Evolutionary conservation across 2,113 vertebrate species (phyloP).

Genomic region (Perca schrenkii): DNA sequence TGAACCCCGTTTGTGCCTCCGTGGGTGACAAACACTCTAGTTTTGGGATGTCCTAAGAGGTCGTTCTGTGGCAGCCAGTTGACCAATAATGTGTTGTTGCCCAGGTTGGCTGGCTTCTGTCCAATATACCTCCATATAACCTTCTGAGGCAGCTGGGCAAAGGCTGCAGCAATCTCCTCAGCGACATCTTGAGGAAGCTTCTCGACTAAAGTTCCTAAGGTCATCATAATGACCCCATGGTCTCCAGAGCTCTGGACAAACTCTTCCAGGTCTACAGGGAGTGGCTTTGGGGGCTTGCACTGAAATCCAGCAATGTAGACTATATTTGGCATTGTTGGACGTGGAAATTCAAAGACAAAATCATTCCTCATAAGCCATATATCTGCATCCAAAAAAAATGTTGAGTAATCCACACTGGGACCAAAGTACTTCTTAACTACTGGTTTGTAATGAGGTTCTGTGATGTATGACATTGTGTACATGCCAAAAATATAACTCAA

Average conservation of each 20-base stretch:
- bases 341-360: slow-evolving; percentile 81
- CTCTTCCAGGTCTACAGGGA: slow-evolving; percentile 64
- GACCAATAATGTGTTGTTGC: slow-evolving; percentile 80
- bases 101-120: slow-evolving; percentile 70
- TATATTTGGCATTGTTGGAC: slow-evolving; percentile 76
- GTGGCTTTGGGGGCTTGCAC: slow-evolving; percentile 63
- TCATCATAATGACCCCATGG: slow-evolving; percentile 80
- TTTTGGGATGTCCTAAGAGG: slow-evolving; percentile 81
- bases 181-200: slow-evolving; percentile 64
- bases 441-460: slow-evolving; percentile 72
- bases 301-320: slow-evolving; percentile 77
- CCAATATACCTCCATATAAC: slow-evolving; percentile 80
- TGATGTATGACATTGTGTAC: slow-evolving; percentile 13
- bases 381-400: slow-evolving; percentile 77
- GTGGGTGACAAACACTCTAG: slow-evolving; percentile 77
- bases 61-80: slow-evolving; percentile 83
- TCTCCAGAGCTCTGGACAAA: slow-evolving; percentile 80
- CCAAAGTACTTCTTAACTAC: slow-evolving; percentile 77
- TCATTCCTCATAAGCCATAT: slow-evolving; percentile 83
- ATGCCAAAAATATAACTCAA: slow-evolving; percentile 51
- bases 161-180: slow-evolving; percentile 80
- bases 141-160: slow-evolving; percentile 80
- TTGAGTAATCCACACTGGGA: slow-evolving; percentile 73
- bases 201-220: slow-evolving; percentile 73
- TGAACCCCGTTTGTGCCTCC: slow-evolving; percentile 82